Conservation (phyloP, 2,888 invertebrate species). For the Pecten maximus region DNA sequence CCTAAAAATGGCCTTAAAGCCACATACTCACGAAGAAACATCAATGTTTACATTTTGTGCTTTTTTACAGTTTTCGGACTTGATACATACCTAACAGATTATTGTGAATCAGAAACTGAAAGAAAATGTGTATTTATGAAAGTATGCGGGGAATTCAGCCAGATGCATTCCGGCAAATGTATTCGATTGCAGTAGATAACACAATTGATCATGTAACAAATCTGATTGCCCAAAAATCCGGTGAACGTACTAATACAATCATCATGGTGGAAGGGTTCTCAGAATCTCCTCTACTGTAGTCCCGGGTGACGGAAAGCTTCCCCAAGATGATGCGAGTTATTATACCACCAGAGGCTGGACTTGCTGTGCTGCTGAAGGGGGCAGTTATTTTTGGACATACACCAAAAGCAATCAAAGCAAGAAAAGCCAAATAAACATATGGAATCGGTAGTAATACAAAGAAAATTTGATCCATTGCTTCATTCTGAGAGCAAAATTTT, state of each 20-base stretch:
- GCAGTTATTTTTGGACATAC: conserved; percentile 66
- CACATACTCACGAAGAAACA: too few relatives aligned
- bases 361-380: conserved; percentile 68
- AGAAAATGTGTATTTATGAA: too few relatives aligned
- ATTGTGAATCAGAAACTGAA: too few relatives aligned
- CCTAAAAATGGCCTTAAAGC: too few relatives aligned
- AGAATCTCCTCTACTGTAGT: conserved; percentile 61
- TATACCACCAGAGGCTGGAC: conserved; percentile 64
- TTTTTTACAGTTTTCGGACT: too few relatives aligned
- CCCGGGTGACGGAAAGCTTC: conserved; percentile 57
- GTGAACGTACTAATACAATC: conserved; percentile 57
- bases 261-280: conserved; percentile 66
- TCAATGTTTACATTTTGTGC: too few relatives aligned
- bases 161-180: conserved; percentile 56
- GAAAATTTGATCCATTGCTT: conserved; percentile 55
- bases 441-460: conserved; percentile 56
- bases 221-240: conserved; percentile 52
- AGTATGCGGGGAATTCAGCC: conserved; percentile 59
- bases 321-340: conserved; percentile 56
- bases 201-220: conserved; percentile 59
- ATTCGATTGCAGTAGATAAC: conserved; percentile 52
- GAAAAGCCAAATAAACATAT: conserved; percentile 63
- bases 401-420: conserved; percentile 58
- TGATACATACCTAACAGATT: too few relatives aligned
- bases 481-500: conserved; percentile 57